Evolutionary conservation across 1,140 invertebrate genomes (phyloP), one percentile per base, ranked within the genome.

Genomic region (Drosophila grimshawi): DNA sequence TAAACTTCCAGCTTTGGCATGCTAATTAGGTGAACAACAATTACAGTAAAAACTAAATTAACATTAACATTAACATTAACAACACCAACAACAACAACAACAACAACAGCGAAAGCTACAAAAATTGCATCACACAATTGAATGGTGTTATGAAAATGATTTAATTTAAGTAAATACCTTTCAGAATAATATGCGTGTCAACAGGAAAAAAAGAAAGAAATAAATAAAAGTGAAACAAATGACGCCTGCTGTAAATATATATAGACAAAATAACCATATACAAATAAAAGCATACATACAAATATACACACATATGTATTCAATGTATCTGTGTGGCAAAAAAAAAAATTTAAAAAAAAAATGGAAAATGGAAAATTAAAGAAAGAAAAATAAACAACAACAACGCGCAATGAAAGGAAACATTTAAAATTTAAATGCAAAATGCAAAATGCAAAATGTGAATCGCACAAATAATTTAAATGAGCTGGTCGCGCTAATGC

Each of bases 171-270:
- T 80, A 69, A 80, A 71, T 85, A 85, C 73, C 77, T 77, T 55
- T 66, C 66, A 80, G 4, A 60, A 80, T 80, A 80, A 80, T 80
- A 80, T 85, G 76, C 70, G 77, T 85, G 81, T 85, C 63, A 83
- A 80, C 76, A 78, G 5, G 49, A 81, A 53, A n/a, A 53, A 7
- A 11, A 35, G 82, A 70, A 74, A 5, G 49, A 62, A 63, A 48
- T 29, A 49, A 30, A 29, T 6, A 46, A 33, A 39, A 35, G 33
- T 29, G 30, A 48, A 19, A 8, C 19, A 48, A 29, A 32, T 19
- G 10, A 57, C 48, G 35, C 37, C 29, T 43, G 48, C 35, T 65
- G 55, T 67, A 67, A 48, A 67, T 49, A 49, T 48, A 33, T 37
- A 37, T 30, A 51, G 7, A 57, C 11, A 55, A 43, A 43, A 11